These are phyloP conservation scores for Pantala flavescens DNA, from an alignment of 1,140 invertebrate species.

Conservation along the genomic window DNA sequence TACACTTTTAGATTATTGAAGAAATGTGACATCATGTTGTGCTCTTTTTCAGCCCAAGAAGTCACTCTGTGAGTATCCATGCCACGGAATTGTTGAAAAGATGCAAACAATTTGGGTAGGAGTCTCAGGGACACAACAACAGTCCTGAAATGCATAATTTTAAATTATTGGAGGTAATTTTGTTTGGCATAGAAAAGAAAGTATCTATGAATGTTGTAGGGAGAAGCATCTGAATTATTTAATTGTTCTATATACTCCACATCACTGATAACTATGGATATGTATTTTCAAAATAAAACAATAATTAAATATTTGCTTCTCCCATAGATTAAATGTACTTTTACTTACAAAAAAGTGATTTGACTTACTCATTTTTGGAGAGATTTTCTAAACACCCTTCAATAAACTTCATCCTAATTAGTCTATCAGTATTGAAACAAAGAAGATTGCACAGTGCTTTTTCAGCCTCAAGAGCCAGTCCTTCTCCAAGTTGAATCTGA, in stretches of 20 bases:
- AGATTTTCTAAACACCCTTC: slow-evolving; percentile 87
- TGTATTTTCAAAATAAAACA: too few species aligned
- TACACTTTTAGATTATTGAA: slow-evolving; percentile 62
- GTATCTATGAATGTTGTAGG: too few species aligned
- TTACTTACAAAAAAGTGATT: too few species aligned
- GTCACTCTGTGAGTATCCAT: slow-evolving; percentile 71
- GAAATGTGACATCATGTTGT: slow-evolving; percentile 85
- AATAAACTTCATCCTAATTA: slow-evolving; percentile 87
- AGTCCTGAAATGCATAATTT: slow-evolving; percentile 43
- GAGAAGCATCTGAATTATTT: too few species aligned
- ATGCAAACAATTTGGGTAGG: slow-evolving; percentile 79
- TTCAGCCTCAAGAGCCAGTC: slow-evolving; percentile 79
- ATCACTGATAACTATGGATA: too few species aligned
- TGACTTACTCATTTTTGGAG: slow-evolving; percentile 59
- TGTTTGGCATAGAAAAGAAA: neutral
- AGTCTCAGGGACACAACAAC: slow-evolving; percentile 79
- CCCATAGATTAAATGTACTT: too few species aligned
- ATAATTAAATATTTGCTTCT: too few species aligned
- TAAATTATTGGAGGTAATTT: slow-evolving; percentile 13
- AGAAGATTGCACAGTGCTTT: slow-evolving; percentile 80
- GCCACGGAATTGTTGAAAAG: slow-evolving; percentile 78
- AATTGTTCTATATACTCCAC: too few species aligned
- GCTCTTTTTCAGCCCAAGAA: slow-evolving; percentile 79
- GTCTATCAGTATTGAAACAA: slow-evolving; percentile 78
- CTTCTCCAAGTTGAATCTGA: slow-evolving; percentile 60